Conservation (phyloP, 2,797 vertebrate genomes). For the Ctenopoma multispine region DNA sequence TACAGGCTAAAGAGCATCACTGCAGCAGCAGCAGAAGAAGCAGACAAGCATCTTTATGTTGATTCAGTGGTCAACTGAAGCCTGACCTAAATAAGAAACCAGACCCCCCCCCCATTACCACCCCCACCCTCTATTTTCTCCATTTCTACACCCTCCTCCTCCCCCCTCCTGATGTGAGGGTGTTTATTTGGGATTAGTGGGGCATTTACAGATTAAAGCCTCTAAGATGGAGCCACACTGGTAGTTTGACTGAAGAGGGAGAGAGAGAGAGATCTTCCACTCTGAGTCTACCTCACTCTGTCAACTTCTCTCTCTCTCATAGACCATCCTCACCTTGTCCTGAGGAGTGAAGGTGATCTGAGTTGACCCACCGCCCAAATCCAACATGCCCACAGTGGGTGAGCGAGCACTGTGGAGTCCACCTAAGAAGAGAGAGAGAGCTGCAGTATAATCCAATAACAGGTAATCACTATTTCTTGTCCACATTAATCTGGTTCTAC, state of each 20-base stretch:
- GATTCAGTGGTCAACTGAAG: neutral
- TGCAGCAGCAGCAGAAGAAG: neutral
- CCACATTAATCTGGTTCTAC: conserved; percentile 47
- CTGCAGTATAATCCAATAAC: conserved; percentile 61
- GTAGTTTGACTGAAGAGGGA: conserved; percentile 46
- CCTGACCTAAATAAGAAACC: conserved; percentile 54
- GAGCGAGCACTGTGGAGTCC: conserved; percentile 80
- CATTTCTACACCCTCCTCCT: neutral
- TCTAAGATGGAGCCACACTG: conserved; percentile 61
- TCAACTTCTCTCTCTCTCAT: neutral
- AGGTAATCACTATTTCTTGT: conserved; percentile 63
- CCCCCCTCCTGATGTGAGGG: conserved; percentile 19
- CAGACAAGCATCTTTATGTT: neutral
- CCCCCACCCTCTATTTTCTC: neutral
- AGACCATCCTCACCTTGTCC: conserved; percentile 86
- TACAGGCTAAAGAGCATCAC: neutral
- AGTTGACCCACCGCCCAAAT: conserved; percentile 95
- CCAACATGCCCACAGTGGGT: conserved; percentile 91
- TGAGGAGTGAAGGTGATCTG: conserved; percentile 95
- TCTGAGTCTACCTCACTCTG: neutral
- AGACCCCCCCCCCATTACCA: conserved; percentile 10
- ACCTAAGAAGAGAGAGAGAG: conserved; percentile 75
- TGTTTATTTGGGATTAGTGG: conserved; percentile 58
- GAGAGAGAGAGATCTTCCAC: conserved; percentile 2
- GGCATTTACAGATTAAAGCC: conserved; percentile 71